Conservation (phyloP, 2,797 vertebrate species). For the Potorous gilbertii region DNA sequence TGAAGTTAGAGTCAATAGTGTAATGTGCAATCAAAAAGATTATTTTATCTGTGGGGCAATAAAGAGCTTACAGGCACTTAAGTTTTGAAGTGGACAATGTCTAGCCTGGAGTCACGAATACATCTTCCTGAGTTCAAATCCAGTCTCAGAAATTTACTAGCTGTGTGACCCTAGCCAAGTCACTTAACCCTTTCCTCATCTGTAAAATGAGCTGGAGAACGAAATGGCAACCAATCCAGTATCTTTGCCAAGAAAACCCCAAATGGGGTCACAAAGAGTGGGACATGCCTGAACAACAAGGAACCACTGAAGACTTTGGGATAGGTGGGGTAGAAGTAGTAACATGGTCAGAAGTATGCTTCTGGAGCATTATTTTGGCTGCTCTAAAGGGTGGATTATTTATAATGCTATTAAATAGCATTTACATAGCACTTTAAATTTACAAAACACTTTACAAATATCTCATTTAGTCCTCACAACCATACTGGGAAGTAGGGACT, state of each 20-base stretch:
- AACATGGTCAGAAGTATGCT: not conserved
- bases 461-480: not conserved
- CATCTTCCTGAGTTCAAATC: not conserved
- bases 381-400: not conserved
- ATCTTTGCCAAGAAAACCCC: not conserved
- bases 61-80: not conserved
- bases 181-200: not conserved
- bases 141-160: not conserved
- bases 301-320: not conserved
- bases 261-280: not conserved
- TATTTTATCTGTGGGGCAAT: not conserved
- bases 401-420: not conserved
- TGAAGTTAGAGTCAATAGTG: not conserved
- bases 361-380: not conserved
- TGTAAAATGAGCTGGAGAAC: not conserved
- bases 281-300: not conserved
- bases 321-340: not conserved
- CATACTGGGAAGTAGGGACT: not conserved
- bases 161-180: not conserved
- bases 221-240: not conserved
- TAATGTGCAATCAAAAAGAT: not conserved
- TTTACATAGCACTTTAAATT: not conserved
- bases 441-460: not conserved
- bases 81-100: not conserved
- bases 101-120: not conserved